Conservation (phyloP, 2,113 vertebrate species). For the Rhynchopsitta pachyrhyncha region DNA sequence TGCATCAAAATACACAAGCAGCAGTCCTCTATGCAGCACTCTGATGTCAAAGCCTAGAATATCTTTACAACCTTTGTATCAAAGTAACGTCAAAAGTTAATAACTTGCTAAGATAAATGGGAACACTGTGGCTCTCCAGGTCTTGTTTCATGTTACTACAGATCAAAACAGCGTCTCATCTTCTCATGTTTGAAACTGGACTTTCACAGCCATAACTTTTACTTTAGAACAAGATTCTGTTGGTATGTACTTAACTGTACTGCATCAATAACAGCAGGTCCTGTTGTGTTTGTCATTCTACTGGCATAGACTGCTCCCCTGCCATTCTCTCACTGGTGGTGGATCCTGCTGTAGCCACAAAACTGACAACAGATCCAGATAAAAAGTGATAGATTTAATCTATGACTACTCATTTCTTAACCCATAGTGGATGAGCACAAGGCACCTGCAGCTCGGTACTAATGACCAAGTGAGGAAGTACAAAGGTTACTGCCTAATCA, state of each 20-base stretch:
- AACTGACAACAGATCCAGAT: background rate
- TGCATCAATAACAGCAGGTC: background rate
- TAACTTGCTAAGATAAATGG: background rate
- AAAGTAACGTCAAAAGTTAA: background rate
- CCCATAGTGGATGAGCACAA: background rate
- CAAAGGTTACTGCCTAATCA: background rate
- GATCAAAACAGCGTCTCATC: background rate
- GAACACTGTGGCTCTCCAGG: background rate
- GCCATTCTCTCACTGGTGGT: background rate
- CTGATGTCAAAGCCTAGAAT: background rate
- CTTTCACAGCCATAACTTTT: background rate
- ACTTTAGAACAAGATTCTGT: background rate
- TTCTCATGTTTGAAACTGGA: background rate
- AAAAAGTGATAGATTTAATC: background rate
- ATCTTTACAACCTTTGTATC: background rate
- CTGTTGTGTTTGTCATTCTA: background rate
- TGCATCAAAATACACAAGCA: background rate
- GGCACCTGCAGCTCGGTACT: background rate
- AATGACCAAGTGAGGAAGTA: background rate
- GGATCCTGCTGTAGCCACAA: background rate
- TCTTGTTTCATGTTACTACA: background rate
- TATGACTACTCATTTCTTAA: background rate
- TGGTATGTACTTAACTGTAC: rapidly evolving
- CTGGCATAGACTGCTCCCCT: rapidly evolving
- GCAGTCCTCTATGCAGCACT: background rate